Evolutionary conservation across 2,797 vertebrate genomes (phyloP).

Genomic region (Merluccius polli): DNA sequence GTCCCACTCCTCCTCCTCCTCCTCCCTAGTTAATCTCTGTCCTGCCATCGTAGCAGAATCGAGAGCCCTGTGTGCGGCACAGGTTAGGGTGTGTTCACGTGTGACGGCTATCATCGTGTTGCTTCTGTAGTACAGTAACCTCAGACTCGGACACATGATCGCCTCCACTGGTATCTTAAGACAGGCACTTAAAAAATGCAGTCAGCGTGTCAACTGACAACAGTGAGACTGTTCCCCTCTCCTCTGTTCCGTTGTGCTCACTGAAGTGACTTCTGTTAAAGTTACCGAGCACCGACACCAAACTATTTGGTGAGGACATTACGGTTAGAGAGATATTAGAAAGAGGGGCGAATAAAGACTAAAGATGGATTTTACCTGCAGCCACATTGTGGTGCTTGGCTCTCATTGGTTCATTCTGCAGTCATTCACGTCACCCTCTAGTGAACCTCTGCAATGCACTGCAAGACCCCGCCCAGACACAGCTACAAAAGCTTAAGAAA

Average conservation of each 20-base stretch:
- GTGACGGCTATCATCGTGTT: not conserved
- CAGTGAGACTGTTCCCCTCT: not conserved
- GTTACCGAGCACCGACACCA: not conserved
- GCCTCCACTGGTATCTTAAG: not conserved
- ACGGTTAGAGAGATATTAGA: not conserved
- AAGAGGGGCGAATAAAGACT: not conserved
- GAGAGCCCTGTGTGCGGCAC: not conserved
- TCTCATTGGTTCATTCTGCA: not conserved
- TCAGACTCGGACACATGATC: not conserved
- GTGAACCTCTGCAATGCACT: conserved; percentile 2
- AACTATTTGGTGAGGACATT: not conserved
- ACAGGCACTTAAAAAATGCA: not conserved
- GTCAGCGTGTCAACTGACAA: not conserved
- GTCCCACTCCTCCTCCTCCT: not conserved
- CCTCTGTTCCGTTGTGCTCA: not conserved
- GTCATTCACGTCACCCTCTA: not conserved
- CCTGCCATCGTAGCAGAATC: not conserved
- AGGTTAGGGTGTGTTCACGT: not conserved
- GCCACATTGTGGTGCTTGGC: not conserved
- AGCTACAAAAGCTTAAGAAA: not conserved
- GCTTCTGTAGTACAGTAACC: not conserved
- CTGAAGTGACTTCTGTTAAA: not conserved
- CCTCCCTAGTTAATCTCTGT: not conserved
- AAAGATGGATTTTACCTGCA: not conserved
- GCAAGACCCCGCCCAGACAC: not conserved